Percentiles rank a stretch among this genome's conserved stretches.
Conservation (phyloP, 2,113 vertebrate genomes). For the Leptodactylus fuscus region DNA sequence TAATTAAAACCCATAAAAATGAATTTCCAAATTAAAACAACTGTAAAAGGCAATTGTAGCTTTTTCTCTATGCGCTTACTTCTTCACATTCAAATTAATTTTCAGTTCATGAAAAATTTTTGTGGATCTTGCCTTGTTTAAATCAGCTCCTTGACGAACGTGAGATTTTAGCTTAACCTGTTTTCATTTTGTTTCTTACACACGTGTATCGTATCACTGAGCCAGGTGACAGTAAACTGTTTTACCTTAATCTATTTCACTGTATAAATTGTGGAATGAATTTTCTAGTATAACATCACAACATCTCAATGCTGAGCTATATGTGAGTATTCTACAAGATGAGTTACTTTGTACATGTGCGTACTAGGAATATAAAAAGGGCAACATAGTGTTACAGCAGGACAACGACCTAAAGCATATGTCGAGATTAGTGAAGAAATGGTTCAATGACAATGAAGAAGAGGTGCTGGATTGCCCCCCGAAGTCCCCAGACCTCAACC, state of each 20-base stretch:
- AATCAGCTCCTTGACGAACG: not conserved
- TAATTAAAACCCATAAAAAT: slow-evolving; percentile 5
- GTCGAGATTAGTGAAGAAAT: too few species aligned
- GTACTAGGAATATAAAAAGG: too few species aligned
- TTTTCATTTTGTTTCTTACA: not conserved
- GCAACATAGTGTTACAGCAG: too few species aligned
- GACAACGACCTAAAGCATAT: too few species aligned
- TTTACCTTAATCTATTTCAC: not conserved
- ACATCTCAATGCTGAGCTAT: too few species aligned
- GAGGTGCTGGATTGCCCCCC: too few species aligned
- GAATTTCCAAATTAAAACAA: slow-evolving; percentile 8
- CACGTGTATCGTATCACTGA: not conserved
- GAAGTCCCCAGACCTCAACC: too few species aligned
- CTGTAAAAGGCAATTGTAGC: not conserved
- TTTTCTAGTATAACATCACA: not conserved
- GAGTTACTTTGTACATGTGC: too few species aligned
- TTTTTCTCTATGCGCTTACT: not conserved
- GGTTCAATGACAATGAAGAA: too few species aligned
- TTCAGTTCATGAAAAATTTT: not conserved
- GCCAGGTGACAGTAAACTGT: slow-evolving; percentile 4
- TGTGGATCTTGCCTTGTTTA: not conserved
- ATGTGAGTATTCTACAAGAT: too few species aligned
- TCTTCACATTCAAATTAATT: slow-evolving; percentile 13
- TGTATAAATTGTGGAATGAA: not conserved
- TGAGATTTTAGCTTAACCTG: not conserved